A percentile compares a stretch with the other conserved stretches of the same genome.
phyloP scores from a whole-genome alignment of 2,888 invertebrate genomes.

The Hoplodrina ambigua region DNA sequence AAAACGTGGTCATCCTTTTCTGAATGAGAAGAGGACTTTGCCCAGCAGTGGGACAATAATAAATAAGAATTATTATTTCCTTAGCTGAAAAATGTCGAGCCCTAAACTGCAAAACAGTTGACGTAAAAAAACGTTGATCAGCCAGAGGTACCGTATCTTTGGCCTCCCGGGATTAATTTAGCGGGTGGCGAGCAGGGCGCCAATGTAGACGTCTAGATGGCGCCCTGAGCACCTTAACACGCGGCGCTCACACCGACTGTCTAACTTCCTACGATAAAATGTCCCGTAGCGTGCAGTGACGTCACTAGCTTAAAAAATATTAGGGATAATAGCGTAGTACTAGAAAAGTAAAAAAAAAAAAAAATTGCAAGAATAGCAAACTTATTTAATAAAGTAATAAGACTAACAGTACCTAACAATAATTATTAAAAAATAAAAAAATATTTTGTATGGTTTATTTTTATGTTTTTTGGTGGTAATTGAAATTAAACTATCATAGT shows the following conservation, averaged over 20 bases:
- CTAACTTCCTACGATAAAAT: constrained; percentile 80
- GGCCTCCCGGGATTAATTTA: constrained; percentile 84
- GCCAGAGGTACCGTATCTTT: constrained; percentile 60
- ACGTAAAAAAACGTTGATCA: constrained; percentile 61
- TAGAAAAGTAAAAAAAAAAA: not conserved
- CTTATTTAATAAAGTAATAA: not conserved
- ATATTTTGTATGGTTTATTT: too few relatives aligned
- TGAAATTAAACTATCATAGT: too few relatives aligned
- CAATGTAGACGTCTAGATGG: constrained; percentile 90
- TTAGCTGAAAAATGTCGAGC: too few relatives aligned
- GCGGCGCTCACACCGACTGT: constrained; percentile 74
- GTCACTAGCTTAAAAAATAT: constrained; percentile 38
- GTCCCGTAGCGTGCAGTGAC: constrained; percentile 53
- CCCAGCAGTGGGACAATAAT: too few relatives aligned
- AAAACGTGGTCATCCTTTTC: too few relatives aligned
- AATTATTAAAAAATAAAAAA: too few relatives aligned
- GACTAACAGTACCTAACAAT: too few relatives aligned
- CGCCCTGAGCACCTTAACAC: constrained; percentile 81
- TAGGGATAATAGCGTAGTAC: not conserved
- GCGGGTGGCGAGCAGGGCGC: constrained; percentile 75
- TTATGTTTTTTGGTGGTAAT: too few relatives aligned
- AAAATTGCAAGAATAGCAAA: not conserved
- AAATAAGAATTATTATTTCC: too few relatives aligned
- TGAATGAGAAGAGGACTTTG: too few relatives aligned
- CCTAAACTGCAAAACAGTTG: not conserved